Evolutionary conservation across 2,797 vertebrate species (phyloP).

Genomic region (Characodon lateralis): DNA sequence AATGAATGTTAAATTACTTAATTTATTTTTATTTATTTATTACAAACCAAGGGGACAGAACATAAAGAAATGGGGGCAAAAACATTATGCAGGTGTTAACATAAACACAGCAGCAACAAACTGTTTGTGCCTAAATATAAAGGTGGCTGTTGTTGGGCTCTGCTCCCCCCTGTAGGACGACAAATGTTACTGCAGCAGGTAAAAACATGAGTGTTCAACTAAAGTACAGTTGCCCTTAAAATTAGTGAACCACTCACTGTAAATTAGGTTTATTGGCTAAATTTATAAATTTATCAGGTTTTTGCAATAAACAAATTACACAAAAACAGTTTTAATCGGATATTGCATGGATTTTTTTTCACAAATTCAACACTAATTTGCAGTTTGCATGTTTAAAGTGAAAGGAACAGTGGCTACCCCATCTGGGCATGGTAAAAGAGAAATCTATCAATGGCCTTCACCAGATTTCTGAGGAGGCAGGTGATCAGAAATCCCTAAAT

Average conservation of each 20-base stretch:
- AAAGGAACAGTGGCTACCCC: neutral
- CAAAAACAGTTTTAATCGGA: neutral
- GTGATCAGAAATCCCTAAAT: neutral
- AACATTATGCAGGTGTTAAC: slow-evolving; percentile 5
- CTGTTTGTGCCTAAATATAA: slow-evolving; percentile 17
- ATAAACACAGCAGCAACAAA: slow-evolving; percentile 6
- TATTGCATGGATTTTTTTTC: neutral
- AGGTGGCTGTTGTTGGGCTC: slow-evolving; percentile 37
- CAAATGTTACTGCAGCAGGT: slow-evolving; percentile 56
- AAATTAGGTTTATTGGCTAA: neutral
- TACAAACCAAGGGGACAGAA: neutral
- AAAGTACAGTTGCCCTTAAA: neutral
- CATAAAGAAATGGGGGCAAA: slow-evolving; percentile 8
- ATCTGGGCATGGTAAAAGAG: neutral
- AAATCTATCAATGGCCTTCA: neutral
- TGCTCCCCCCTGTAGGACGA: slow-evolving; percentile 73
- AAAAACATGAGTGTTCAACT: neutral
- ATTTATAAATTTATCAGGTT: neutral
- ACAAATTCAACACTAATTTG: neutral
- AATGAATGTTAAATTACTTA: neutral
- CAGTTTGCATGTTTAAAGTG: neutral
- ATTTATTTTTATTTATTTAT: neutral
- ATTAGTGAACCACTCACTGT: neutral
- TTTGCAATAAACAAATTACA: neutral
- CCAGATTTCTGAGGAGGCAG: neutral